Conservation (phyloP, 2,113 vertebrate genomes). For the Sarotherodon lohbergeri region DNA sequence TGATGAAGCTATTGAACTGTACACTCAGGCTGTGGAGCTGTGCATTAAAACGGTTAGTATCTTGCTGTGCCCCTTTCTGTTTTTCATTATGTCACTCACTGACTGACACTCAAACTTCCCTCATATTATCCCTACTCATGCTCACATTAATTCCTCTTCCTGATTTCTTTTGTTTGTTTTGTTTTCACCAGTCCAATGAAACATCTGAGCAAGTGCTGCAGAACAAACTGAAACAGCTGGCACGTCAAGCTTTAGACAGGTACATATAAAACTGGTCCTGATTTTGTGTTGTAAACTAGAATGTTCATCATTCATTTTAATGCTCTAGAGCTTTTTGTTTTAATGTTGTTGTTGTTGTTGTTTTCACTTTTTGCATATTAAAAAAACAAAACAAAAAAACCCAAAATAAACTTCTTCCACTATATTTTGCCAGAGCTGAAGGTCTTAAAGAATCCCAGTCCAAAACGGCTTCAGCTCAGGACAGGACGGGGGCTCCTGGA, state of each 20-base stretch:
- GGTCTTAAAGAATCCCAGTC: conserved; percentile 86
- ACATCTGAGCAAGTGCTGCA: conserved; percentile 87
- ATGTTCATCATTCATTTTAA: background rate
- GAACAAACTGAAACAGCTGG: conserved; percentile 92
- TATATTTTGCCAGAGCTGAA: conserved; percentile 81
- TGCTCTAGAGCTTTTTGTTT: background rate
- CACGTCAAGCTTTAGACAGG: conserved; percentile 94
- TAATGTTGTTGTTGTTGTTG: background rate
- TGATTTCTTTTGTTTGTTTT: background rate
- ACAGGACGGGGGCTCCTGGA: conserved; percentile 60
- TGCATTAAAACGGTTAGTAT: conserved; percentile 89
- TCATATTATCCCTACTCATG: background rate
- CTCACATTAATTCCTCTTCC: background rate
- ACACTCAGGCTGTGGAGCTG: conserved; percentile 94
- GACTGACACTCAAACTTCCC: background rate
- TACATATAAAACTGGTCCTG: conserved; percentile 38
- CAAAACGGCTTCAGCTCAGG: conserved; percentile 67
- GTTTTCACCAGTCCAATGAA: conserved; percentile 80
- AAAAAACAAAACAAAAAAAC: fast-evolving
- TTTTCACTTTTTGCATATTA: background rate
- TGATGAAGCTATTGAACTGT: conserved; percentile 92
- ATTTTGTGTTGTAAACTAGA: background rate
- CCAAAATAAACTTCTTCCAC: fast-evolving
- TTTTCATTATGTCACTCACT: background rate
- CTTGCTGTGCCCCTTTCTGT: background rate